These are phyloP conservation scores for Isaurus tuberculatus DNA, from an alignment of 92 coral and sea anemone species.

Conservation along the genomic window DNA sequence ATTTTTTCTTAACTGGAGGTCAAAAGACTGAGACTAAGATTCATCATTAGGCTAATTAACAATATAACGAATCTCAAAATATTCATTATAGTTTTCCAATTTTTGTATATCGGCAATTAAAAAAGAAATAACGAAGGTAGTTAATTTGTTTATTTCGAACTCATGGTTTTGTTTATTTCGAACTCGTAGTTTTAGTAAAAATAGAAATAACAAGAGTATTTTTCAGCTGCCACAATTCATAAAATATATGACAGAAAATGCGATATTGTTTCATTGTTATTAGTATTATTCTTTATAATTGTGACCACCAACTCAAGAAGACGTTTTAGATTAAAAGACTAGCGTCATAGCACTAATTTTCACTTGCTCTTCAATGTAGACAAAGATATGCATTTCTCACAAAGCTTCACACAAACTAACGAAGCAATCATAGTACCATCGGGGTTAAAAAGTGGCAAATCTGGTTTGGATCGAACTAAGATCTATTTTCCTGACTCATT, in stretches of 20 bases:
- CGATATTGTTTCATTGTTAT: slow-evolving; percentile 10
- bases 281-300: slow-evolving; percentile 14
- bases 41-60: background rate
- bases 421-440: slow-evolving; percentile 29
- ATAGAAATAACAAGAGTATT: background rate
- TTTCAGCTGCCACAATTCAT: background rate
- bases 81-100: background rate
- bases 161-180: background rate
- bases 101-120: background rate
- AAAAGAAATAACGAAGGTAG: background rate
- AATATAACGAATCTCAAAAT: background rate
- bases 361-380: background rate
- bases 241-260: background rate
- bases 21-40: background rate
- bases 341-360: slow-evolving; percentile 12
- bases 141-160: background rate
- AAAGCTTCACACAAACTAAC: background rate
- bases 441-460: background rate
- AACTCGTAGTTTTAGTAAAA: background rate
- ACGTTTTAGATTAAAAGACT: background rate
- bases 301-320: slow-evolving; percentile 26
- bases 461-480: slow-evolving; percentile 24
- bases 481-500: slow-evolving; percentile 37
- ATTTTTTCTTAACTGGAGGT: no score
- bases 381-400: background rate